Conservation (phyloP, 2,113 vertebrate species). For the Setophaga coronata region DNA sequence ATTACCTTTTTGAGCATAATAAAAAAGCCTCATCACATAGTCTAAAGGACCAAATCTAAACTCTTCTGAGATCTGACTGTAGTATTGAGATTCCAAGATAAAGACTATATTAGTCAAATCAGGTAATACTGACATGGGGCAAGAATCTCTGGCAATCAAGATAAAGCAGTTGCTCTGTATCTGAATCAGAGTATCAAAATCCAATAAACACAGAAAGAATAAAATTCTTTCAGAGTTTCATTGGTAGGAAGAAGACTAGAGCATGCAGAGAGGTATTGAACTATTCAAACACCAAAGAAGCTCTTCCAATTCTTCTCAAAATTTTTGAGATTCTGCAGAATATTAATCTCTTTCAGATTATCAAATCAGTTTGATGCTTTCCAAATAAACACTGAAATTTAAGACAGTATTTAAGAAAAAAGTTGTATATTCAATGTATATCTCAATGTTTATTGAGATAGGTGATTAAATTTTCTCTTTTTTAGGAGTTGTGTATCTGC, state of each 20-base stretch:
- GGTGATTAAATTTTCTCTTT: not conserved
- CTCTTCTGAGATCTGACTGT: not conserved
- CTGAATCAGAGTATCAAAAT: not conserved
- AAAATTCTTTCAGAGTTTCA: not conserved
- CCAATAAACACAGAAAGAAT: not conserved
- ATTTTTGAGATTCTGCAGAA: not conserved
- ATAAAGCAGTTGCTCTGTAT: not conserved
- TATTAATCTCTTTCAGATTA: not conserved
- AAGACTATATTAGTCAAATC: not conserved
- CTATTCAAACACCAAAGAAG: not conserved
- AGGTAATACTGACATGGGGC: not conserved
- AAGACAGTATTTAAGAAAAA: not conserved
- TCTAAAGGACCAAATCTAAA: not conserved
- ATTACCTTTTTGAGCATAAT: not conserved
- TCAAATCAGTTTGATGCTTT: not conserved
- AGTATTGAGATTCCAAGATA: not conserved
- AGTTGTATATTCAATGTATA: not conserved
- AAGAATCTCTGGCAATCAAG: not conserved
- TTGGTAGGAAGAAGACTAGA: not conserved
- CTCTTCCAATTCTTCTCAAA: not conserved
- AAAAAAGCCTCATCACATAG: not conserved
- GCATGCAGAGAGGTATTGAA: not conserved
- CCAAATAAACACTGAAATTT: not conserved
- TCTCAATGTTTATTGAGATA: not conserved
- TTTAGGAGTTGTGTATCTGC: not conserved